Evolutionary conservation across 64 coral and sea anemone genomes (phyloP).

Genomic region (Dendronephthya gigantea): DNA sequence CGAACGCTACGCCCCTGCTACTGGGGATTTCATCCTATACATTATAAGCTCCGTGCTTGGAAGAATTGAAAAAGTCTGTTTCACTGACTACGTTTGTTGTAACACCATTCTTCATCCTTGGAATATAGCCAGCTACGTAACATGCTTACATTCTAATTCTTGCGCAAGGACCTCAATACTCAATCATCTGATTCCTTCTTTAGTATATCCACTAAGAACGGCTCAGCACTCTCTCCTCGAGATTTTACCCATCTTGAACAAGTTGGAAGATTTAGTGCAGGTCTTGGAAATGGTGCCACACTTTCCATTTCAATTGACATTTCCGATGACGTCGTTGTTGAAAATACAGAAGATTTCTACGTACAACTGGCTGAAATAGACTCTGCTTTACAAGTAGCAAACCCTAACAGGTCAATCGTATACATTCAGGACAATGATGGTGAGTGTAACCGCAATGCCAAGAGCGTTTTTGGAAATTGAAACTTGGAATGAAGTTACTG

Average conservation of each 20-base stretch:
- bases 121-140: too few species aligned
- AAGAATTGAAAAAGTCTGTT: too few species aligned
- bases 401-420: background rate
- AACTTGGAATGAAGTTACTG: too few species aligned
- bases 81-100: too few species aligned
- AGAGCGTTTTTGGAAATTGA: too few species aligned
- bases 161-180: too few species aligned
- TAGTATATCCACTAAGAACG: background rate
- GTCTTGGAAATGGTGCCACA: background rate
- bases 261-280: background rate
- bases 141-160: too few species aligned
- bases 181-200: background rate
- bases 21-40: too few species aligned
- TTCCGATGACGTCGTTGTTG: background rate
- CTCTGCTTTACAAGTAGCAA: background rate
- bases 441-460: too few species aligned
- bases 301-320: background rate
- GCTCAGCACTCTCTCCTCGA: background rate
- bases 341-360: background rate
- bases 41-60: too few species aligned
- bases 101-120: too few species aligned
- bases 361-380: background rate
- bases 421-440: background rate
- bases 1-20: too few species aligned
- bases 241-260: background rate